A percentile compares a stretch with the other conserved stretches of the same genome.
phyloP scores from a whole-genome alignment of 1,140 invertebrate species.

The Heliconius himera region DNA sequence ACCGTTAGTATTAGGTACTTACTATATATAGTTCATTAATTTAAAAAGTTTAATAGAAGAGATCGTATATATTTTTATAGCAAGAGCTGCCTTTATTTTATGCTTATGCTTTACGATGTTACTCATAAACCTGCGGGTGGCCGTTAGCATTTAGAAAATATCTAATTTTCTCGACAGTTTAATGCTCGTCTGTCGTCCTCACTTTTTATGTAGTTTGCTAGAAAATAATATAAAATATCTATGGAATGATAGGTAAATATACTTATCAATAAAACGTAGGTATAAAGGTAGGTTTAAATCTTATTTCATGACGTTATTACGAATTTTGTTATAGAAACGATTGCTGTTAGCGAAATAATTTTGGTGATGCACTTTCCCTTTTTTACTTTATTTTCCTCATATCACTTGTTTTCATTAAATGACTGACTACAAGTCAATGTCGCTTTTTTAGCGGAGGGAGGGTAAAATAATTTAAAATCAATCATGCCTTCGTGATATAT shows the following conservation, averaged over 20 bases:
- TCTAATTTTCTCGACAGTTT: background rate
- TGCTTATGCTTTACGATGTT: background rate
- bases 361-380: too few relatives aligned
- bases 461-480: too few relatives aligned
- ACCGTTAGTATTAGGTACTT: background rate
- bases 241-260: background rate
- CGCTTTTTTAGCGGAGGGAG: too few relatives aligned
- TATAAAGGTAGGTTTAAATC: too few relatives aligned
- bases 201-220: background rate
- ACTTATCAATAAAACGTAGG: background rate
- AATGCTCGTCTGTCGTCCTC: background rate
- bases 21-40: background rate
- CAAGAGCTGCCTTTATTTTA: background rate
- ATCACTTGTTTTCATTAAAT: too few relatives aligned
- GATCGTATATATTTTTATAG: conserved; percentile 12
- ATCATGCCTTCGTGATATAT: too few relatives aligned
- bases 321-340: too few relatives aligned
- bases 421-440: too few relatives aligned
- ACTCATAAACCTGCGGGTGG: conserved; percentile 12
- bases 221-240: background rate
- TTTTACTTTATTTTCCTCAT: too few relatives aligned
- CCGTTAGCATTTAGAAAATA: background rate
- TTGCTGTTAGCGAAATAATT: too few relatives aligned
- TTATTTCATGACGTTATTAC: too few relatives aligned
- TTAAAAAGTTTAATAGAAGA: background rate